phyloP scores from a whole-genome alignment of 2,888 invertebrate genomes.

The Endomychus coccineus region DNA sequence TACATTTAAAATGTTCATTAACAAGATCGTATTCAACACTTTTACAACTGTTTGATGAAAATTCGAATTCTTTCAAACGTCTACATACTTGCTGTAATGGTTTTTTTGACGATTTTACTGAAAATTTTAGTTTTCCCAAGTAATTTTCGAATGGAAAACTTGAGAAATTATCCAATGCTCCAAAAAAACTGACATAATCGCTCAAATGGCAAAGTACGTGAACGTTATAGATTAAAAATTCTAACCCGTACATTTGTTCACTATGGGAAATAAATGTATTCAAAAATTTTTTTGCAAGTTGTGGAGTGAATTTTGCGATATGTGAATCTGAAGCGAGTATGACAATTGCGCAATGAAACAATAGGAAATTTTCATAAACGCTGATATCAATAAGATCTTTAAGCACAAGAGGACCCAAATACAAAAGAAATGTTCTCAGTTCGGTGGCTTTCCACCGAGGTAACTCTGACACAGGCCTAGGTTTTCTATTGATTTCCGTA shows the following conservation, averaged over 20 bases:
- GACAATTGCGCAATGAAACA: background rate
- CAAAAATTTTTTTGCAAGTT: too few relatives aligned
- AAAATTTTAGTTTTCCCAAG: constrained; percentile 15
- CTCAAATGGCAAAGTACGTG: constrained; percentile 16
- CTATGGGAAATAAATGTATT: too few relatives aligned
- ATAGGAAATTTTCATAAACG: too few relatives aligned
- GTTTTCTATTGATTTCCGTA: constrained; percentile 14
- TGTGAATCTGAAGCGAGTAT: too few relatives aligned
- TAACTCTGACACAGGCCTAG: background rate
- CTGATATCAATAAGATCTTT: too few relatives aligned
- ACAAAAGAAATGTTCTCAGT: background rate
- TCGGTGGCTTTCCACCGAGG: constrained; percentile 2
- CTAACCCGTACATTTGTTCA: constrained; percentile 13
- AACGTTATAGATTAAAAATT: constrained; percentile 16
- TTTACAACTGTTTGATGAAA: background rate
- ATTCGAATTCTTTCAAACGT: too few relatives aligned
- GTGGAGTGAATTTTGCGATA: too few relatives aligned
- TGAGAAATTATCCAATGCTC: constrained; percentile 15
- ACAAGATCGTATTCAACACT: background rate
- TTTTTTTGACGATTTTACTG: constrained; percentile 8
- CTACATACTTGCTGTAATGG: constrained; percentile 13
- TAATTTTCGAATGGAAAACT: too few relatives aligned
- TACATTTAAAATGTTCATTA: too few relatives aligned
- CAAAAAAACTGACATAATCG: constrained; percentile 11
- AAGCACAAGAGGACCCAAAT: background rate